Base-by-base conservation (phyloP, 2,113 vertebrate genomes). In the Callipepla californica region DNA sequence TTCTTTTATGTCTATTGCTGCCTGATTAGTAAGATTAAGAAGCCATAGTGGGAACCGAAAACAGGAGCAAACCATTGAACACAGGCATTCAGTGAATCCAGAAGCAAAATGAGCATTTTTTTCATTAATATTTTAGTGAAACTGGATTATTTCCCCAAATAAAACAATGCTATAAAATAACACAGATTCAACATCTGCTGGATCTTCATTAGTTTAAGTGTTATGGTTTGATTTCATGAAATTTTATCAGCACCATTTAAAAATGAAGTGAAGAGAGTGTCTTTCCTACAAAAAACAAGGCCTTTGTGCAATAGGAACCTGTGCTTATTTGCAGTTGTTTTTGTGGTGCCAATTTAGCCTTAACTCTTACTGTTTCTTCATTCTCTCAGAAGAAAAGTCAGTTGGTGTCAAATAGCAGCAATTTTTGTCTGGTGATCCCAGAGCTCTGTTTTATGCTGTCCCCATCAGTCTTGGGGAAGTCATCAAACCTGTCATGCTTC, bases 91-190 rank as follows among this genome's bases (percentile, higher is more conserved):
- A 68, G 58, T 75, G 45, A 73, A 87, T 87, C 55, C 81, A 91
- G 81, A 74, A 83, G 59, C 25, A 93, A 76, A 95, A 87, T 55
- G 63, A 82, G 45, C 62, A 42, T 34, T 58, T 79, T 79, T 76
- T 87, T 82, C 79, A 74, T 92, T 77, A 95, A 80, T 91, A 94
- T 94, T 94, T 94, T 42, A 94, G 47, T 25, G 77, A 87, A 93
- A 87, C 50, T 85, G 55, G 42, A 55, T 85, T 85, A 17, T 95
- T 91, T 80, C 19, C 30, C 55, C 50, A 80, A 45, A 80, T 68
- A 63, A 78, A 91, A 79, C 13, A 76, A 32, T 47, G 16, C 72
- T 90, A 7, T 80, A 82, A 89, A 87, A 34, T 50, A 85, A 25
- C 38, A 74, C 21, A 42, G 55, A 80, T 82, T 45, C 84, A 94